Base-by-base conservation (phyloP, 2,888 invertebrate genomes). In the Dexiosoma caninum region DNA sequence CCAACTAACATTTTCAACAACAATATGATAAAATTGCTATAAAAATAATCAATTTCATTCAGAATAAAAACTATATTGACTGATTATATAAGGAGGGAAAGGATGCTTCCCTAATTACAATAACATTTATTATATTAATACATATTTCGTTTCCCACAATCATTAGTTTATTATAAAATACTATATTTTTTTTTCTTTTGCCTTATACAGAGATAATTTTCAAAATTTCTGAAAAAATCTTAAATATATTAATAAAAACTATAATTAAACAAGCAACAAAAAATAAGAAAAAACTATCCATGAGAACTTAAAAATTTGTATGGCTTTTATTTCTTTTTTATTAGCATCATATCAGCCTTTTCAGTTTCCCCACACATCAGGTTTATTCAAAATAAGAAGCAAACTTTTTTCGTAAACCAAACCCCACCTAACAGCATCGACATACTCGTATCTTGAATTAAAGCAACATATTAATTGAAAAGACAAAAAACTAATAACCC, bases 141-240 rank as follows among this genome's bases (percentile, higher is more conserved):
- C 14, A 59, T 44, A 40, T 57, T 64, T 40, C 30, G 59, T 35
- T 74, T 57, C 53, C 44, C 57, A 74, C 70, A 74, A 42, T 69
- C 46, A 79, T 75, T 69, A 66, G 82, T 86, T 85, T 85, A 85
- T 83, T 82, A 85, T 72, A 67, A 79, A 83, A 81, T 85, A 84
- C 83, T 59, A 4, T 44, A 16, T 44, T 37, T 23, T 27, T 53
- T 44, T 53, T 42, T 53, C 62, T 30, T 57, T 21, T 35, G 67
- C 6, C 35, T 35, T 53, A 67, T 51, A 59, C 30, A 40, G 42
- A 69, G 42, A 62, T 53, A 55, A 57, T 57, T 77, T 55, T 7
- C 21, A 53, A 60, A 59, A 62, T 60, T 66, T 70, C 35, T 66
- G 3, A 30, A 71, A 60, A 23, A 23, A 30, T 53, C 23, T 2